A percentile compares a stretch with the other conserved stretches of the same genome.
Evolutionary conservation across 2,888 invertebrate species (phyloP).

Genomic region (Eulithis testata): DNA sequence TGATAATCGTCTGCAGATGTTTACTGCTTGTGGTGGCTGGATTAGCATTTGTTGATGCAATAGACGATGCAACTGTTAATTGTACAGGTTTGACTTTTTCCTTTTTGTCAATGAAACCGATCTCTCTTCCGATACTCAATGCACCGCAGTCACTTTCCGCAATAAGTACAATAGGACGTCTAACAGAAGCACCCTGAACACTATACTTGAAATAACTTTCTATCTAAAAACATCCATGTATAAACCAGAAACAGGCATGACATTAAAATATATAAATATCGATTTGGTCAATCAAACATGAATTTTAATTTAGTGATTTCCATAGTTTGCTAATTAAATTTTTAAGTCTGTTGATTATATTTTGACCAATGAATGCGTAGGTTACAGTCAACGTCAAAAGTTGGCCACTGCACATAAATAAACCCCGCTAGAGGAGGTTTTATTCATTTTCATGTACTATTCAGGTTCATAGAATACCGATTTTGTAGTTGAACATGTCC

Average conservation of each 20-base stretch:
- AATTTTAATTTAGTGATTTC: neutral
- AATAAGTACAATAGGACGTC: constrained; percentile 4
- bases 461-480: too few species aligned
- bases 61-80: constrained; percentile 27
- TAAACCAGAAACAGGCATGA: constrained; percentile 28
- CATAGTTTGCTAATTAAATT: neutral
- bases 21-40: constrained; percentile 54
- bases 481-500: too few species aligned
- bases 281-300: constrained; percentile 1
- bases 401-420: too few species aligned
- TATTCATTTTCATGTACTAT: too few species aligned
- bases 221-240: constrained; percentile 9
- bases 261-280: constrained; percentile 9
- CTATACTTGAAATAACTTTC: constrained; percentile 25
- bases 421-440: too few species aligned
- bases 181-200: constrained; percentile 25
- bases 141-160: constrained; percentile 35
- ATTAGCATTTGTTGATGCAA: constrained; percentile 46
- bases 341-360: neutral
- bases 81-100: constrained; percentile 65
- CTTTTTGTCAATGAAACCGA: constrained; percentile 47
- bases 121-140: constrained; percentile 25
- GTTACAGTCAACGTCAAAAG: too few species aligned
- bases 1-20: constrained; percentile 58
- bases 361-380: neutral